Base-by-base conservation (phyloP, 2,113 vertebrate genomes). In the Mus pahari region DNA sequence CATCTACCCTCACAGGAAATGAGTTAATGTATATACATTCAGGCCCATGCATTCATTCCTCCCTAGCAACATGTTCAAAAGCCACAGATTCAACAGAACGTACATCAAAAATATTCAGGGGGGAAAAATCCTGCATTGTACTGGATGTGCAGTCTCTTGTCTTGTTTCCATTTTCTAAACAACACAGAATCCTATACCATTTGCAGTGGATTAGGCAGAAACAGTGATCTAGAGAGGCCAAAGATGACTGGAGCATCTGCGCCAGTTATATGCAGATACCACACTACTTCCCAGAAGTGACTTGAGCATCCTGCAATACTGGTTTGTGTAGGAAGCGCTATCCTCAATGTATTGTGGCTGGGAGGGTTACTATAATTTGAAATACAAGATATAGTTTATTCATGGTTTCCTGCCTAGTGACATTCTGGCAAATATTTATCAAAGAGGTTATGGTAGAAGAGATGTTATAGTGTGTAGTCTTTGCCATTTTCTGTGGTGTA, bases 401-500 rank as follows among this genome's bases (percentile, higher is more conserved):
- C 50, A 79, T 33, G 14, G 14, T 64, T 81, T 84, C 66, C 31
- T 95, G 66, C 39, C 71, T 22, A 53, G 20, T 42, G 78, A 24
- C 26, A 71, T 11, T 33, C 28, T 39, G 24, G 24, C 71, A 87
- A 81, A 84, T 73, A 90, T 81, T 93, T 82, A 83, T 22, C 58
- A 71, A 45, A 64, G 0, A 50, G 39, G 45, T 62, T 36, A 70
- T 64, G 75, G 84, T 55, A 17, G 19, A 33, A 22, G 2, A 9
- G 22, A 8, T 20, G 19, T 8, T 82, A 14, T 3, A 16, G 39
- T 62, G 42, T 94, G 62, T 28, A 58, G 50, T 20, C n/a, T 28
- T 75, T n/a, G 81, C 66, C 4, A 1, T 79, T 95, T 64, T 84
- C 90, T 88, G 39, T 75, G 58, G 89, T 96, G 75, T 96, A 83